Base-by-base conservation (phyloP, 1,140 invertebrate genomes). In the Mylabris phalerata region DNA sequence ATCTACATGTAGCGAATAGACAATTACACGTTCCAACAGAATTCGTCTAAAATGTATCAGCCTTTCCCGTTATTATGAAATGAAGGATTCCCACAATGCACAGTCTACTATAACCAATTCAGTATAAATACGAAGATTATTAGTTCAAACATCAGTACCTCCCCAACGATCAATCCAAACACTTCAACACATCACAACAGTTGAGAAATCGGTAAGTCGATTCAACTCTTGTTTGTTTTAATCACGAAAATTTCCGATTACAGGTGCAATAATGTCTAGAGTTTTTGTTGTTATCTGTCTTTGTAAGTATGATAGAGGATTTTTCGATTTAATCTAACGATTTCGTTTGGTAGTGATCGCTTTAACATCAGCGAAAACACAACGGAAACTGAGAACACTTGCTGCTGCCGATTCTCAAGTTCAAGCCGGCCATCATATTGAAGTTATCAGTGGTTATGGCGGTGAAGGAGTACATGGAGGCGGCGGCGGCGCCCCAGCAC, bases 251-350 rank as follows among this genome's bases (percentile, higher is more conserved):
- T 32, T 32, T 4, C 4, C 32, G 32, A 32, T 32, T 51, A 19
- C 42, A 54, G 51, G 32, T 32, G 42, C 51, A 54, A 54, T 45
- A 32, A 54, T 54, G 51, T 54, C 51, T 54, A 54, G 51, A 54
- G 39, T 54, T 54, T 54, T 54, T 54, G 51, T 54, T 54, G 51
- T 46, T 6, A 10, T 42, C 32, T 32, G 26, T 32, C 25, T 13
- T 41, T 25, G 11, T 54, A 45, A 45, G 51, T 54, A 54, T 44
- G 40, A 42, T 32, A 5, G 19, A 1, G 32, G 3, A 32, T 32
- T 32, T 0, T 32, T 42, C 3, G 19, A 27, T 45, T 32, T 46
- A 11, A 27, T 54, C 50, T 42, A 26, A 43, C 32, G 32, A 7
- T 32, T 32, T 32, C 7, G 32, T 4, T 25, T 52, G 40, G 11